Base-by-base conservation (phyloP, 2,113 vertebrate species). In the Carollia perspicillata region DNA sequence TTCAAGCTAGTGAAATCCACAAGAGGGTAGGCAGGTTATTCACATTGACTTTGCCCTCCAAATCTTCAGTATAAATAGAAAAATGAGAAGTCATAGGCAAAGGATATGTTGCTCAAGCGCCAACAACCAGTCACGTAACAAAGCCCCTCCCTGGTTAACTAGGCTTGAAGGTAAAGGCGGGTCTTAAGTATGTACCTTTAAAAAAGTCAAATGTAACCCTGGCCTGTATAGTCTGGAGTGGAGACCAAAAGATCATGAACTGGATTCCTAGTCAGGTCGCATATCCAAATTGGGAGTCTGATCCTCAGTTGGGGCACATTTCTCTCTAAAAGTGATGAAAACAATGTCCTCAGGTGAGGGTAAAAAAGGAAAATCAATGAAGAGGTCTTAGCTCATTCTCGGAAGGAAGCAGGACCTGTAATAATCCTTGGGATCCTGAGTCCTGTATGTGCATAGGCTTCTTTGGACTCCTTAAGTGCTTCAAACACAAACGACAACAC, bases 1-100 rank as follows among this genome's bases (percentile, higher is more conserved):
- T 23, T 95, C 58, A 95, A 94, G 84, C 88, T 75, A 93, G 81
- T 92, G 92, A 79, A 79, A 18, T 90, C 72, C 66, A 74, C 2
- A 74, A 37, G 81, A 79, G 35, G 65, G 65, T 26, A 16, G 63
- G 49, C 37, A 17, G 28, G 26, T 77, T 28, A 49, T 33, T 78
- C 20, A 91, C 55, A 20, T 78, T 89, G 86, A 78, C 90, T 90
- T 72, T 89, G 90, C 30, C 49, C 58, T 75, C 51, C 30, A 74
- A 53, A 58, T 71, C 44, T 42, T 71, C 58, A 44, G 20, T 90
- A 72, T 88, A 94, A 96, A 95, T 63, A 49, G 18, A n/a, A 74
- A 74, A 92, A 93, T 0, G 47, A 66, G 23, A 47, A 86, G 55
- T 68, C 60, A 53, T 3, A 93, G 23, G 65, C 9, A 68, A 37